phyloP scores from a whole-genome alignment of 1,140 invertebrate genomes.

The Eulimnadia texana region DNA sequence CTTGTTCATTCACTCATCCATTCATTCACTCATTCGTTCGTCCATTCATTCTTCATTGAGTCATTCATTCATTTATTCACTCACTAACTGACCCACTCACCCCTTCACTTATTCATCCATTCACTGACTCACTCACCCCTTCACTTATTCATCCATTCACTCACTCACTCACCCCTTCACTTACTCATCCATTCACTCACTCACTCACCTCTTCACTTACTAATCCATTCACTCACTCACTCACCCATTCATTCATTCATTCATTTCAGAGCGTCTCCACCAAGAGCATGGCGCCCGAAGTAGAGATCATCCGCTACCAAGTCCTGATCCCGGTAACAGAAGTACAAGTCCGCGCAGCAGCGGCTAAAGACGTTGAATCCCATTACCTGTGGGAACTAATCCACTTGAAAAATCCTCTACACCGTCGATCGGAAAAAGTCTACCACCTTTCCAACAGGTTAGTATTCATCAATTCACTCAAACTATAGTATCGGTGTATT shows the following conservation, averaged over 20 bases:
- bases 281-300: constrained; percentile 55
- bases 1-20: too few species aligned
- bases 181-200: too few species aligned
- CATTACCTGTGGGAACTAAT: constrained; percentile 95
- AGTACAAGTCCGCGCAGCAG: constrained; percentile 84
- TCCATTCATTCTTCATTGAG: too few species aligned
- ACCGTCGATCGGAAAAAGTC: constrained; percentile 86
- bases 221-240: too few species aligned
- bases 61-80: too few species aligned
- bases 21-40: too few species aligned
- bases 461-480: constrained; percentile 14
- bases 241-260: constrained; percentile 16
- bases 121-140: too few species aligned
- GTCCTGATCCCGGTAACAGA: constrained; percentile 90
- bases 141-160: too few species aligned
- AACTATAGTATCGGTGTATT: not conserved
- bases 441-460: constrained; percentile 92
- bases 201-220: too few species aligned
- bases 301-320: constrained; percentile 90
- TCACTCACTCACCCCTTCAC: too few species aligned
- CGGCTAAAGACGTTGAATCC: constrained; percentile 81
- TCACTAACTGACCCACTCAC: too few species aligned
- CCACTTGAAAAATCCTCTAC: constrained; percentile 79
- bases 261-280: constrained; percentile 56
- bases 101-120: too few species aligned